Percentiles rank a stretch among this genome's conserved stretches.
phyloP scores from a whole-genome alignment of 2,888 invertebrate genomes.

The Chalcosyrphus nemorum region DNA sequence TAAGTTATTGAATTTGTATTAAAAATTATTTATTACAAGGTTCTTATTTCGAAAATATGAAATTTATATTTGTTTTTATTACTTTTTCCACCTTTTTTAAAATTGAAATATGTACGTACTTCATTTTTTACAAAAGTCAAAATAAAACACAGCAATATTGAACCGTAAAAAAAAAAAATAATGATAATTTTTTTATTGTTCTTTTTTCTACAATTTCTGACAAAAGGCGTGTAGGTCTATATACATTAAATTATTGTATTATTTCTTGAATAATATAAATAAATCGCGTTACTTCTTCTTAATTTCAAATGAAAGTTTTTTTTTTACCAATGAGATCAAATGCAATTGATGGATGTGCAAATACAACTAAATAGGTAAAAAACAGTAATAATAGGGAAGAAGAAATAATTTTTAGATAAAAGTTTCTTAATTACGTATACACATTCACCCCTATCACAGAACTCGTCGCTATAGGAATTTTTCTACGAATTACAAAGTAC shows the following conservation, averaged over 20 bases:
- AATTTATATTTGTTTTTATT: neutral
- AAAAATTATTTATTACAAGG: slow-evolving; percentile 37
- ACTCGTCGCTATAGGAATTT: too few species aligned
- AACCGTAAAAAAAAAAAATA: neutral
- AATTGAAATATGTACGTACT: neutral
- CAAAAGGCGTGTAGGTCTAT: neutral
- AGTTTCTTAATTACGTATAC: neutral
- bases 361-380: neutral
- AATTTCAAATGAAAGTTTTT: neutral
- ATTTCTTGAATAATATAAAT: too few species aligned
- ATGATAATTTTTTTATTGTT: neutral
- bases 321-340: slow-evolving; percentile 36
- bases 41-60: neutral
- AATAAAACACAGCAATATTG: neutral
- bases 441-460: too few species aligned
- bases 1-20: slow-evolving; percentile 13
- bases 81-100: neutral
- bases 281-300: too few species aligned
- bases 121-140: neutral
- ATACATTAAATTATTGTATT: neutral
- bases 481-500: too few species aligned
- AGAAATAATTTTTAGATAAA: too few species aligned
- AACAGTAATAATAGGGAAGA: neutral
- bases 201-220: neutral
- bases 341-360: slow-evolving; percentile 1